These are phyloP conservation scores for Eidolon dupreanum DNA, from an alignment of 2,797 vertebrate species.

Conservation along the genomic window DNA sequence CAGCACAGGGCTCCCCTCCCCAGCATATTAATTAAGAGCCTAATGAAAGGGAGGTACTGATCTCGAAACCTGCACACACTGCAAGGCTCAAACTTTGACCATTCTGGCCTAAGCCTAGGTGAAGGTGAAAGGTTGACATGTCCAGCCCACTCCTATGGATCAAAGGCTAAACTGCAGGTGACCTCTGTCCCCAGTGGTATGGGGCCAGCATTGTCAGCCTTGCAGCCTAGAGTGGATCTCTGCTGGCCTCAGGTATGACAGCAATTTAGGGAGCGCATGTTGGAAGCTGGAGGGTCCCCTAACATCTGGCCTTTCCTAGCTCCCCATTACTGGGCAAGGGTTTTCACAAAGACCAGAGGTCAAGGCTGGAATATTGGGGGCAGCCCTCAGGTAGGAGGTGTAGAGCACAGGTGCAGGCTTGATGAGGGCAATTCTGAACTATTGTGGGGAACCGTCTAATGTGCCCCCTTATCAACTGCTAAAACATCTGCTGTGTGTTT, in stretches of 20 bases:
- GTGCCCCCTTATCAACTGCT: not conserved
- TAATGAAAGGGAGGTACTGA: not conserved
- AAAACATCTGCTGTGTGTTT: constrained; percentile 49
- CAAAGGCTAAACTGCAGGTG: not conserved
- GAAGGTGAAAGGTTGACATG: not conserved
- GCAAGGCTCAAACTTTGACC: constrained; percentile 3
- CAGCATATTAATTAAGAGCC: not conserved
- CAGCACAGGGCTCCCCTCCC: not conserved
- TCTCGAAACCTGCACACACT: not conserved
- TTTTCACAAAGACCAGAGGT: not conserved
- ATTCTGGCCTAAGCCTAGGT: not conserved
- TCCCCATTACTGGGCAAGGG: too few species aligned
- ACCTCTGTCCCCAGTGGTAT: not conserved
- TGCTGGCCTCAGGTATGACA: not conserved
- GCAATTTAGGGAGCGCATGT: not conserved
- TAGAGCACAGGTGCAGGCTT: too few species aligned
- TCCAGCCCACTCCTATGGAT: not conserved
- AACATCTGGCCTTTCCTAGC: not conserved
- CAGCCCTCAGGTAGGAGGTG: not conserved
- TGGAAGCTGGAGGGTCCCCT: not conserved
- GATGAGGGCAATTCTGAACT: too few species aligned
- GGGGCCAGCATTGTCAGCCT: not conserved
- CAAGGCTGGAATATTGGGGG: not conserved
- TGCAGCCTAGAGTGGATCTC: not conserved
- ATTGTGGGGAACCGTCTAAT: not conserved